These are phyloP conservation scores for Stegana nigrithorax DNA, from an alignment of 2,888 invertebrate genomes.

Conservation along the genomic window DNA sequence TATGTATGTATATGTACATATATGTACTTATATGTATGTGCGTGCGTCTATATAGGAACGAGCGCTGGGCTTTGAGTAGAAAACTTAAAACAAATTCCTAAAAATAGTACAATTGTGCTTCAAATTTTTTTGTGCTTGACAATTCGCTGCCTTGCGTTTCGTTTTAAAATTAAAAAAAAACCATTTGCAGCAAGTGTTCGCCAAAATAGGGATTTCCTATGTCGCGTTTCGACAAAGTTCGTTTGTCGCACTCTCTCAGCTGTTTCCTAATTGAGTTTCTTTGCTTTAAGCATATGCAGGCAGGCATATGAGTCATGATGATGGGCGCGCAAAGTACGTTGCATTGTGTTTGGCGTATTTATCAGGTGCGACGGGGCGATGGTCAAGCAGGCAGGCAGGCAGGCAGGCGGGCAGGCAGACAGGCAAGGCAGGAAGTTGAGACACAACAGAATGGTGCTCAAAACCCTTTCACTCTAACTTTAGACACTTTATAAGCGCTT, in stretches of 20 bases:
- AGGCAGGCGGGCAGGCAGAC: not conserved
- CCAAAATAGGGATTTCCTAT: conserved; percentile 32
- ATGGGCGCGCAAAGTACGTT: no score
- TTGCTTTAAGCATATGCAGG: no score
- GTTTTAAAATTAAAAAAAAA: not conserved
- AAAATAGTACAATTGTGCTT: not conserved
- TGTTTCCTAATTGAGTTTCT: no score
- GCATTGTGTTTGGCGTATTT: no score
- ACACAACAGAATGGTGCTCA: no score
- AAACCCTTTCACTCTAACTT: no score
- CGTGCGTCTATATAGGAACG: not conserved
- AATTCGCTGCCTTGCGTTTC: not conserved
- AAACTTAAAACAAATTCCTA: not conserved
- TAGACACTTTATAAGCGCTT: not conserved
- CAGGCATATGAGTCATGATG: no score
- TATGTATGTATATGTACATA: conserved; percentile 14
- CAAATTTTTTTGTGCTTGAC: not conserved
- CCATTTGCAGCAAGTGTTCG: not conserved
- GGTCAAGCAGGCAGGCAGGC: no score
- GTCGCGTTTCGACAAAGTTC: not conserved
- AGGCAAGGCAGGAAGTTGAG: no score
- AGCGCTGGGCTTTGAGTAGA: no score
- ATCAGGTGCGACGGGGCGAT: no score
- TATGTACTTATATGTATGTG: not conserved
- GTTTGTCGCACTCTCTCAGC: no score